These are phyloP conservation scores for Dasyornis broadbenti DNA, from an alignment of 2,113 vertebrate genomes.

Conservation along the genomic window DNA sequence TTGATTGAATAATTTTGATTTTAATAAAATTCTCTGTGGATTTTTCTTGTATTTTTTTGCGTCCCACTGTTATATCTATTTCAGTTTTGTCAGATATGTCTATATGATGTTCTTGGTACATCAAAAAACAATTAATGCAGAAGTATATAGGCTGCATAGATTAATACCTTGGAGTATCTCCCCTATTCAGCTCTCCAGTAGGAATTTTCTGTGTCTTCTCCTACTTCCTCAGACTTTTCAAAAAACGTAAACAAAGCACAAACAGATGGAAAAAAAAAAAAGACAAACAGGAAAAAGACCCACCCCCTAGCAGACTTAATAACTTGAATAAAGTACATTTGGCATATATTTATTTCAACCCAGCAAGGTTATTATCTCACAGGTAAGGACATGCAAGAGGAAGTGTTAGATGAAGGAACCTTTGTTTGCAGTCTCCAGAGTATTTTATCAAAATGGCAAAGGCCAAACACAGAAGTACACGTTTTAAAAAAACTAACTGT, in stretches of 20 bases:
- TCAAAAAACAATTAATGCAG: not conserved
- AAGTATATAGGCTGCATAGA: not conserved
- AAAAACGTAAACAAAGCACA: not conserved
- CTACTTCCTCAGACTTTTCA: not conserved
- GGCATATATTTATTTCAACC: not conserved
- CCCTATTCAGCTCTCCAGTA: not conserved
- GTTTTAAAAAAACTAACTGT: not conserved
- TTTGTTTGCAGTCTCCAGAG: not conserved
- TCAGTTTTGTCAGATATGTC: not conserved
- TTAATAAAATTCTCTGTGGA: not conserved
- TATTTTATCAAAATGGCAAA: not conserved
- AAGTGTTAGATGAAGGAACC: not conserved
- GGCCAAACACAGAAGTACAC: not conserved
- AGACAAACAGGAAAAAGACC: not conserved
- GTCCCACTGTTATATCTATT: not conserved
- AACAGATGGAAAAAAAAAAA: not conserved
- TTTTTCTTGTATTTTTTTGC: not conserved
- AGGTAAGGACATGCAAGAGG: not conserved
- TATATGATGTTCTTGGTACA: not conserved
- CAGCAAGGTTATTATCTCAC: not conserved
- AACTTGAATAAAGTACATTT: not conserved
- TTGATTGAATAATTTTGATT: not conserved
- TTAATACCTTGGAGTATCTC: not conserved
- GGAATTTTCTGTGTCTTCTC: not conserved
- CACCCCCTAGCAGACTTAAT: not conserved